Base-by-base conservation (phyloP, 2,113 vertebrate species). In the Amphiprion percula region DNA sequence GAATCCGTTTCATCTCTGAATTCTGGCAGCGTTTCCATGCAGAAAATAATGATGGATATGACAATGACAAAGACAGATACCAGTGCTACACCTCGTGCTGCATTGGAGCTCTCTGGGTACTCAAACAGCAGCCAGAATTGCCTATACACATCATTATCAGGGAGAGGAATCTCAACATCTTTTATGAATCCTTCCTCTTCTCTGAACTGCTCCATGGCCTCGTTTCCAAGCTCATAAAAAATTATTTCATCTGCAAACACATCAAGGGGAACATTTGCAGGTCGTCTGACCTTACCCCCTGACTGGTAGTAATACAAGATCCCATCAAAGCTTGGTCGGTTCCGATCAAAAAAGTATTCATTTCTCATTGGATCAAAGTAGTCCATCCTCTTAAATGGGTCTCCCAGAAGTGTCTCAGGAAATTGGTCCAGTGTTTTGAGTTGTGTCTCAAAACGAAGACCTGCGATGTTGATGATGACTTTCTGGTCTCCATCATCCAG, bases 321-420 rank as follows among this genome's bases (percentile, higher is more conserved):
- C 11, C 97, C 98, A 52, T 99, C 98, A 84, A 99, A 99, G 88
- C 98, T 99, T 17, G 97, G 97, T 65, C 98, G 93, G 87, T 98
- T 98, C 62, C 97, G 92, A 60, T 99, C 98, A 55, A 99, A 99
- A 90, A 99, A 99, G 72, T 99, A 99, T 6, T 99, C 97, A 0
- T 99, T 99, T 82, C 97, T 97, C 97, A 99, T 97, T 50, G 97
- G 97, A 90, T 99, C 97, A n/a, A 99, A 99, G 91, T 97, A 99
- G 5, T 94, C 93, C 94, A 97, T 96, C 90, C 98, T 96, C 92
- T 98, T 99, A 1, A 93, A 92, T 0, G 96, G 93, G 74, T 99
- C 96, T 62, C 97, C 98, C 0, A 99, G 92, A 12, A 99, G 93
- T 2, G 98, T 99, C 4, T 99, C 97, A 0, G 97, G 97, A 87